Evolutionary conservation across 1,140 invertebrate species (phyloP).

Genomic region (Ceratosolen solmsi): DNA sequence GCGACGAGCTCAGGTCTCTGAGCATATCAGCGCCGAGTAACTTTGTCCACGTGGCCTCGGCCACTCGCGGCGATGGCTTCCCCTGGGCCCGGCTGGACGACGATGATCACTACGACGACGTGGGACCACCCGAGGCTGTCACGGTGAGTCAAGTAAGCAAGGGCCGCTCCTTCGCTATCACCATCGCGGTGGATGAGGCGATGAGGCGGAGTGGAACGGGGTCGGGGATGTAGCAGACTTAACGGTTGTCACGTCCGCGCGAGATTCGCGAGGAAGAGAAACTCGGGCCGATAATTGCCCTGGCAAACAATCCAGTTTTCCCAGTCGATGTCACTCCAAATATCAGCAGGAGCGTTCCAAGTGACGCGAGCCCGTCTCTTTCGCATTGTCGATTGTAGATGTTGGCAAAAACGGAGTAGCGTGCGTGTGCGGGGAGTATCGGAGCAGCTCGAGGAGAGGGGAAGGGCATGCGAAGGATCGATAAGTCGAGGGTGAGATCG

Average conservation of each 20-base stretch:
- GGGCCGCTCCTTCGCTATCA: not conserved
- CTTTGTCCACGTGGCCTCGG: slow-evolving; percentile 68
- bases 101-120: slow-evolving; percentile 55
- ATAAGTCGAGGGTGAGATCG: too few relatives aligned
- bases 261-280: not conserved
- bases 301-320: not conserved
- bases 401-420: too few relatives aligned
- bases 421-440: too few relatives aligned
- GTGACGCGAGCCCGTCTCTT: too few relatives aligned
- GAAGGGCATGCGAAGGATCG: too few relatives aligned
- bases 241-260: too few relatives aligned
- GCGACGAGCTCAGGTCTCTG: slow-evolving; percentile 52
- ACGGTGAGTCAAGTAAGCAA: not conserved
- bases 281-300: too few relatives aligned
- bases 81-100: slow-evolving; percentile 57
- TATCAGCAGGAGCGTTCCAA: not conserved
- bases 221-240: too few relatives aligned
- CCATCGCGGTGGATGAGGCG: too few relatives aligned
- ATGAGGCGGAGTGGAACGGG: too few relatives aligned
- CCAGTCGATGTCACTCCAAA: not conserved
- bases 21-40: slow-evolving; percentile 65
- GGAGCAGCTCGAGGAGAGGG: too few relatives aligned
- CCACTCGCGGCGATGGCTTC: slow-evolving; percentile 63
- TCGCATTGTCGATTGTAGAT: too few relatives aligned
- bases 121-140: slow-evolving; percentile 47